A percentile compares a stretch with the other conserved stretches of the same genome.
These are phyloP conservation scores for Fistularia commersonii DNA, from an alignment of 2,797 vertebrate species.

Conservation along the genomic window DNA sequence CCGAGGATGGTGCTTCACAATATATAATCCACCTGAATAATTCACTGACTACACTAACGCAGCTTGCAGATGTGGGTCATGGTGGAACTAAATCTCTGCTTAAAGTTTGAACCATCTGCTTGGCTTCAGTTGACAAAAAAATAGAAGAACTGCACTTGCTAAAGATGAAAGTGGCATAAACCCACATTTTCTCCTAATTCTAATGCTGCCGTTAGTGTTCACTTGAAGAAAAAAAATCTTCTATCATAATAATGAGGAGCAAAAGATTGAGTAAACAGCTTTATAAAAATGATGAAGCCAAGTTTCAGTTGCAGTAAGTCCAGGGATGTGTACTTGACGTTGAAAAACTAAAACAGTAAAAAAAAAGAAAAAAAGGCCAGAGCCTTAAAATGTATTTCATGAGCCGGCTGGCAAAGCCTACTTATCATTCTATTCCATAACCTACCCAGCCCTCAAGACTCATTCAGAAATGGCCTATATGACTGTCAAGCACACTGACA, in stretches of 20 bases:
- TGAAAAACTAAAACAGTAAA: conserved; percentile 1
- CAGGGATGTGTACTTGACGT: neutral
- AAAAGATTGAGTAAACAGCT: neutral
- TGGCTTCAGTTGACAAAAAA: conserved; percentile 10
- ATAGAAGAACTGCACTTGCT: no score
- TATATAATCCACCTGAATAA: conserved; percentile 34
- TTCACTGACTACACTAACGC: conserved; percentile 20
- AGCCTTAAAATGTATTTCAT: conserved; percentile 3
- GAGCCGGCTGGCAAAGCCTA: no score
- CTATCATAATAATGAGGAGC: neutral
- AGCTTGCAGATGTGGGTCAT: conserved; percentile 12
- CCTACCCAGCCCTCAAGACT: conserved; percentile 6
- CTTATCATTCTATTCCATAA: conserved; percentile 18
- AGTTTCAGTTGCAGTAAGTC: no score
- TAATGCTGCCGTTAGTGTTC: neutral
- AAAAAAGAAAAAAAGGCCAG: no score
- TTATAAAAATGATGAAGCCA: no score
- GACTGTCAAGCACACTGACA: conserved; percentile 20
- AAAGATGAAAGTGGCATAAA: no score
- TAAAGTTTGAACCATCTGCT: conserved; percentile 3
- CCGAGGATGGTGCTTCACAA: conserved; percentile 10
- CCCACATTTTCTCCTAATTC: neutral
- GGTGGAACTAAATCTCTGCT: conserved; percentile 10
- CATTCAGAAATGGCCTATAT: conserved; percentile 12
- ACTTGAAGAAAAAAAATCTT: no score